Percentiles rank a stretch among this genome's conserved stretches.
Conservation (phyloP, 2,113 vertebrate genomes). For the Pomatorhinus ruficollis region DNA sequence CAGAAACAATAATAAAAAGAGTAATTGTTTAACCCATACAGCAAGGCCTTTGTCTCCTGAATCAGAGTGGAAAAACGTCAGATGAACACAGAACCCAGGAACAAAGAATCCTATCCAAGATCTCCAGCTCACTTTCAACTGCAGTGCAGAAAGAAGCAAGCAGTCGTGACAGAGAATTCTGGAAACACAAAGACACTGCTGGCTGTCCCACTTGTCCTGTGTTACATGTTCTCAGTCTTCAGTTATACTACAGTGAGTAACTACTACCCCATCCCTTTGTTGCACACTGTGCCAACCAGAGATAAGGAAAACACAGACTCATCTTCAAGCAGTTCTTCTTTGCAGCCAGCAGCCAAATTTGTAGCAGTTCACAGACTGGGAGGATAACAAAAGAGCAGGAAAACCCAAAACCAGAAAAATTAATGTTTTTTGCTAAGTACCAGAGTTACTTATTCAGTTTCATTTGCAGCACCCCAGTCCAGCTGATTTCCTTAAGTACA, state of each 20-base stretch:
- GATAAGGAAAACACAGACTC: neutral
- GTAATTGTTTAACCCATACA: slow-evolving; percentile 33
- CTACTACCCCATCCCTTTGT: neutral
- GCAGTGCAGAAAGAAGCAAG: slow-evolving; percentile 16
- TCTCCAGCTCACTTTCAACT: slow-evolving; percentile 4
- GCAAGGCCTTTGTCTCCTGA: slow-evolving; percentile 58
- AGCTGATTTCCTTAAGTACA: neutral
- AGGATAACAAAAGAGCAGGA: neutral
- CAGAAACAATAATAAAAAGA: slow-evolving; percentile 30
- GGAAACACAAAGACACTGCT: neutral
- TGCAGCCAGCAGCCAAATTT: neutral
- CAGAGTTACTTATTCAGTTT: neutral
- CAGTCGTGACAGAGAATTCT: neutral
- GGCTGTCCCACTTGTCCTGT: neutral
- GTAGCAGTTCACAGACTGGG: neutral
- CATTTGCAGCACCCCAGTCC: neutral
- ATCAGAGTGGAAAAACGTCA: slow-evolving; percentile 41
- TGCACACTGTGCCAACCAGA: neutral
- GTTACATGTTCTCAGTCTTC: neutral
- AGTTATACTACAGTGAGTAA: neutral
- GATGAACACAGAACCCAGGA: slow-evolving; percentile 20
- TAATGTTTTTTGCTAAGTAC: neutral
- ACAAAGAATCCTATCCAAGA: slow-evolving; percentile 52
- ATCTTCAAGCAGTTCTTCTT: neutral
- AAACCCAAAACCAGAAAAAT: neutral